A percentile compares a stretch with the other conserved stretches of the same genome.
phyloP scores from a whole-genome alignment of 1,140 invertebrate genomes.

The Pseudomyrmex sp. region DNA sequence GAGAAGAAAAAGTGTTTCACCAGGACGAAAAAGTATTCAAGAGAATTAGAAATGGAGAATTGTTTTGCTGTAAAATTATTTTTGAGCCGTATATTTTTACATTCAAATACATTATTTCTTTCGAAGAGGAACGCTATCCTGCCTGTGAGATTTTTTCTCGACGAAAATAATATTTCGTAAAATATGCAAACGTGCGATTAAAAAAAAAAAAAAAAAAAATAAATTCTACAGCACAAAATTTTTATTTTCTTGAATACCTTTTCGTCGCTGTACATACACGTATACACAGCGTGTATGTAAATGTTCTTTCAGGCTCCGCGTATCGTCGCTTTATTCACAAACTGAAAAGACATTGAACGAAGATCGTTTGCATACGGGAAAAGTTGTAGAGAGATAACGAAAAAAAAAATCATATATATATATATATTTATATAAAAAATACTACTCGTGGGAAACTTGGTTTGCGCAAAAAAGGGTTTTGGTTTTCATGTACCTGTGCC shows the following conservation, averaged over 20 bases:
- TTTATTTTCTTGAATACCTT: no score
- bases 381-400: neutral
- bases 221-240: no score
- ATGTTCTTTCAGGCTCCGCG: conserved; percentile 65
- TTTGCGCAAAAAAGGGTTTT: conserved; percentile 42
- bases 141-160: no score
- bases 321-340: conserved; percentile 55
- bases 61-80: neutral
- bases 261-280: no score
- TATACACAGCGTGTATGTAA: no score
- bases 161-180: no score
- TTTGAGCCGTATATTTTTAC: no score
- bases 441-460: neutral
- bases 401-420: neutral
- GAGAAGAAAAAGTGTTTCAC: neutral
- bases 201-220: no score
- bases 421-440: no score
- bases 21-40: neutral
- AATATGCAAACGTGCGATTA: no score
- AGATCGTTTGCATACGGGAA: conserved; percentile 13
- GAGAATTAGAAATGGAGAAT: neutral
- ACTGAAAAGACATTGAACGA: conserved; percentile 8
- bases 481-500: conserved; percentile 49
- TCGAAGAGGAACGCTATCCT: no score
- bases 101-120: no score